Conservation (phyloP, 1,140 invertebrate species). For the Lasioglossum baleicum region DNA sequence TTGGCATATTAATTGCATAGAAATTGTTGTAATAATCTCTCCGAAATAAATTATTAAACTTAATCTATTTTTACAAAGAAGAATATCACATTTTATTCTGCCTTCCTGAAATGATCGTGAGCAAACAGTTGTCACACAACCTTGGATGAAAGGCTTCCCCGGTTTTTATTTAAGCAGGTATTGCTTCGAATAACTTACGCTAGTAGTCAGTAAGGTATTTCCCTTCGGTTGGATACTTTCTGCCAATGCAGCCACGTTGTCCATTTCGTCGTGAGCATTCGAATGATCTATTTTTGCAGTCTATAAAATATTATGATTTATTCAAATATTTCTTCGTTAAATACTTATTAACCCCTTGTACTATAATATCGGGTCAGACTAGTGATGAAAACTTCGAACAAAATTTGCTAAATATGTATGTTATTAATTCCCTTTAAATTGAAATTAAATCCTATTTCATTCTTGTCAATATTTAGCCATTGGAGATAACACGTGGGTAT, state of each 20-base stretch:
- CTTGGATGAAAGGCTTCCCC: conserved; percentile 74
- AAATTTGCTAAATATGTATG: too few species aligned
- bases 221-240: conserved; percentile 99
- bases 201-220: conserved; percentile 95
- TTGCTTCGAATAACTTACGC: conserved; percentile 76
- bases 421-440: too few species aligned
- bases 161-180: not conserved
- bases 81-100: conserved; percentile 64
- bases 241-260: conserved; percentile 95
- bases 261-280: conserved; percentile 85
- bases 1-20: not conserved
- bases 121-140: conserved; percentile 60
- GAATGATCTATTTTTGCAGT: conserved; percentile 79
- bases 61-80: conserved; percentile 53
- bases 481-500: too few species aligned
- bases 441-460: too few species aligned
- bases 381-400: too few species aligned
- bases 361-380: too few species aligned
- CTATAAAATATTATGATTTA: conserved; percentile 53
- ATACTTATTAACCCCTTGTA: not conserved
- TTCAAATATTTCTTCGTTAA: not conserved
- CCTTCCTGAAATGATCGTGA: conserved; percentile 75
- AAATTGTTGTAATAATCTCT: conserved; percentile 49
- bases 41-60: conserved; percentile 32
- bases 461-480: too few species aligned